A percentile compares a stretch with the other conserved stretches of the same genome.
Evolutionary conservation across 1,140 invertebrate genomes (phyloP).

Genomic region (Drosophila novamexicana): DNA sequence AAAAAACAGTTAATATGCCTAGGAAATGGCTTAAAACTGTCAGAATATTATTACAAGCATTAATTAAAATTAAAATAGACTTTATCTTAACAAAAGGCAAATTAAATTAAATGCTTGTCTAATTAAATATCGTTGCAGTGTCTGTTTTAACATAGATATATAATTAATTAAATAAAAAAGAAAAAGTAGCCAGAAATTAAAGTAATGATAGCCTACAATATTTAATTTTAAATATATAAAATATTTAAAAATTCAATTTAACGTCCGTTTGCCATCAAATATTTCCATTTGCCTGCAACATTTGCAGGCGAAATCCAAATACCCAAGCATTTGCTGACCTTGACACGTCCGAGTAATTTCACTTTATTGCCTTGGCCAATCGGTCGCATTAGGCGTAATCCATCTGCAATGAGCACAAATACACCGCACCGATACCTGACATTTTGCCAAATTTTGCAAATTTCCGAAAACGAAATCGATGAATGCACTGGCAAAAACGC

Average conservation of each 20-base stretch:
- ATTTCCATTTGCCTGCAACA: conserved; percentile 1
- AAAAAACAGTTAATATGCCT: no score
- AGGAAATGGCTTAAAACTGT: no score
- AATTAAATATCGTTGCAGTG: no score
- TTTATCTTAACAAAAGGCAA: no score
- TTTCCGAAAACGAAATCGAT: conserved; percentile 75
- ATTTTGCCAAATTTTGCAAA: conserved; percentile 65
- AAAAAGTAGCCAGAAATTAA: background rate
- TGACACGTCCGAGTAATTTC: conserved; percentile 75
- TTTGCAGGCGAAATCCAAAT: background rate
- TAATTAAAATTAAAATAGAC: background rate
- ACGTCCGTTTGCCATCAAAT: background rate
- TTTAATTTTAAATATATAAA: background rate
- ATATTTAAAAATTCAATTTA: background rate
- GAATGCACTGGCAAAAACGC: conserved; percentile 50
- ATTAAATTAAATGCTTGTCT: no score
- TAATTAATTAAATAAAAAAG: background rate
- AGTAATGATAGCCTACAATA: background rate
- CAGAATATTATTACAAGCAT: background rate
- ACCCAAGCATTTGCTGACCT: conserved; percentile 42
- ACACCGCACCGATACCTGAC: conserved; percentile 60
- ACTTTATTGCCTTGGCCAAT: conserved; percentile 80
- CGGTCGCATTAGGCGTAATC: conserved; percentile 73
- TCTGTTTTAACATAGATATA: no score
- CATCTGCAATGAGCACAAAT: conserved; percentile 66